These are phyloP conservation scores for Drosophila auraria DNA, from an alignment of 1,140 invertebrate species.

Conservation along the genomic window DNA sequence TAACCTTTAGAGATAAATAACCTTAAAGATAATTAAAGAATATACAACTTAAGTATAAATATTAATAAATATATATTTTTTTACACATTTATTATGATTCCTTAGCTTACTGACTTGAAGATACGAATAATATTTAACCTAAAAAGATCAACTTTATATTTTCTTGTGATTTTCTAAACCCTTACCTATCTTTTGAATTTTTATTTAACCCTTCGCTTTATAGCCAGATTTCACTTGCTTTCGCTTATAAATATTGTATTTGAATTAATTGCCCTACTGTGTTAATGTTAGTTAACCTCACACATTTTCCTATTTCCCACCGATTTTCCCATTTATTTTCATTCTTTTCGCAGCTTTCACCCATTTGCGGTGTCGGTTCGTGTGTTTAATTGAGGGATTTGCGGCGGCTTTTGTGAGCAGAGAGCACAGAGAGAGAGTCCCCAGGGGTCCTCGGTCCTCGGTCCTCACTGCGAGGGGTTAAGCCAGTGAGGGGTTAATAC, in stretches of 20 bases:
- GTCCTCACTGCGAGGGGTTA: not conserved
- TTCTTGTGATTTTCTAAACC: no score
- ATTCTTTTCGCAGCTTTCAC: constrained; percentile 27
- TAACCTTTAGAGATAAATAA: no score
- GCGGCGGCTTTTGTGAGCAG: constrained; percentile 23
- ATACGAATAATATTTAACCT: no score
- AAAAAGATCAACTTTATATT: no score
- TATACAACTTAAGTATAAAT: no score
- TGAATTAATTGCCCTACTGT: constrained; percentile 37
- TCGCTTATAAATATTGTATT: constrained; percentile 26
- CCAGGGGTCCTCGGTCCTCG: not conserved
- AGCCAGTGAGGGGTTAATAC: constrained; percentile 15
- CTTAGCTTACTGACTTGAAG: no score
- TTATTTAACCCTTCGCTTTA: no score
- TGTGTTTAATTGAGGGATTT: constrained; percentile 45
- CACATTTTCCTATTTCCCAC: no score
- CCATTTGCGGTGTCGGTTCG: constrained; percentile 7
- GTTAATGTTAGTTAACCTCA: constrained; percentile 26
- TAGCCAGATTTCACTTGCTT: not conserved
- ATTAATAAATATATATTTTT: no score
- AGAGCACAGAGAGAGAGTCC: not conserved
- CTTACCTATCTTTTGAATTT: not conserved
- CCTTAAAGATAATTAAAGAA: no score
- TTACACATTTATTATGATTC: no score
- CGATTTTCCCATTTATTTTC: not conserved